Percentiles rank a stretch among this genome's conserved stretches.
phyloP scores from a whole-genome alignment of 2,888 invertebrate genomes.

The Ectropis crepuscularia region DNA sequence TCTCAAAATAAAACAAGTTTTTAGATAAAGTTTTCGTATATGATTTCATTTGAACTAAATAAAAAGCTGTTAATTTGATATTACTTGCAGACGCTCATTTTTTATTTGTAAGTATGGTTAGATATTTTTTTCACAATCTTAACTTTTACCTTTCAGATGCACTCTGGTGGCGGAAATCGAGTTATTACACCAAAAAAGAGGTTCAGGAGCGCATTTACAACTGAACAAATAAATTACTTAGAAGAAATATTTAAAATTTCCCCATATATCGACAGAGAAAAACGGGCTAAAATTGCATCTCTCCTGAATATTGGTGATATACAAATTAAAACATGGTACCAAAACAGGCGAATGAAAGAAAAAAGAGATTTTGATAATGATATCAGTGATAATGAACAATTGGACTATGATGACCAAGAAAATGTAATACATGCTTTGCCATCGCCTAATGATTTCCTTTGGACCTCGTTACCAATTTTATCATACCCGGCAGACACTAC shows the following conservation, averaged over 20 bases:
- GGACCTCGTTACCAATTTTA: slow-evolving; percentile 49
- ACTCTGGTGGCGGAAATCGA: slow-evolving; percentile 22
- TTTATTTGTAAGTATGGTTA: not conserved
- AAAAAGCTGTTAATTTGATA: too few species aligned
- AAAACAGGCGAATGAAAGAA: slow-evolving; percentile 91
- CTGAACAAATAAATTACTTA: slow-evolving; percentile 88
- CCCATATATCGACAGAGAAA: slow-evolving; percentile 87
- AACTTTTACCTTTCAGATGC: slow-evolving; percentile 45
- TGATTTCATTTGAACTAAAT: too few species aligned
- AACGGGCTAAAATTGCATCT: slow-evolving; percentile 88
- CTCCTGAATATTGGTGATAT: slow-evolving; percentile 87
- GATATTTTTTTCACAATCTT: not conserved
- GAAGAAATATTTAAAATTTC: slow-evolving; percentile 89
- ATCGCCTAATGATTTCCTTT: slow-evolving; percentile 52
- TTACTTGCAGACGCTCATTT: too few species aligned
- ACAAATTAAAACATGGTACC: slow-evolving; percentile 94
- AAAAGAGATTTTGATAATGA: slow-evolving; percentile 78
- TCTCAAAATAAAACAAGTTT: too few species aligned
- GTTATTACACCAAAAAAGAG: slow-evolving; percentile 47
- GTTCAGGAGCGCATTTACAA: slow-evolving; percentile 88
- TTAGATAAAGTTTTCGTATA: too few species aligned
- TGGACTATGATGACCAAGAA: slow-evolving; percentile 52
- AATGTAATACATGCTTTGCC: slow-evolving; percentile 46
- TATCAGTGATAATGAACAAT: slow-evolving; percentile 38
- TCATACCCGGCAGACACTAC: slow-evolving; percentile 25